phyloP scores from a whole-genome alignment of 37 sponge, comb jelly and placozoan genomes.

The Diacarnus erythraeanus region DNA sequence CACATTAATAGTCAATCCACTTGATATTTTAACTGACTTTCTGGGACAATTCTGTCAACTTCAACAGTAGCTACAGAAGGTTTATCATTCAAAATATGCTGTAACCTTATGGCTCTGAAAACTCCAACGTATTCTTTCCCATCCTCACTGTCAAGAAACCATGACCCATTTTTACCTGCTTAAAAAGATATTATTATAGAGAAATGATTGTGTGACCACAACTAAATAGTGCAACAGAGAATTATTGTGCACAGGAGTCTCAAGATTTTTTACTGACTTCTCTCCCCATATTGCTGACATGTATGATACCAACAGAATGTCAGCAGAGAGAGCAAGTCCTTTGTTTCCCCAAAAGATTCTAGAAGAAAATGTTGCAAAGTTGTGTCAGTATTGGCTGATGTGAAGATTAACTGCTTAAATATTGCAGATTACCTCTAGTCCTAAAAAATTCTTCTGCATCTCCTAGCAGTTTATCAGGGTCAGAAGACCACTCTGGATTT shows the following conservation, averaged over 20 bases:
- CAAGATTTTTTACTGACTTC: too few relatives aligned
- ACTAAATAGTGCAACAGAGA: conserved; percentile 1
- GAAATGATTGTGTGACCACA: background rate
- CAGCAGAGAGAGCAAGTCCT: too few relatives aligned
- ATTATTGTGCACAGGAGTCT: too few relatives aligned
- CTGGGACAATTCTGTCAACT: conserved; percentile 64
- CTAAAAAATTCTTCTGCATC: conserved; percentile 49
- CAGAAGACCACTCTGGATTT: conserved; percentile 42
- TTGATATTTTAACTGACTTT: conserved; percentile 31
- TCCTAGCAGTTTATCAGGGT: conserved; percentile 14
- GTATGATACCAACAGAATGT: too few relatives aligned
- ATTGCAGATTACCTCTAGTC: conserved; percentile 24
- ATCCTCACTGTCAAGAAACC: conserved; percentile 45
- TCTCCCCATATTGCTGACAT: too few relatives aligned
- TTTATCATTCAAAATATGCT: conserved; percentile 62
- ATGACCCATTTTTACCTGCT: conserved; percentile 8
- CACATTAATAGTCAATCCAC: background rate
- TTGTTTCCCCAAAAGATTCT: too few relatives aligned
- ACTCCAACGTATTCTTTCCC: conserved; percentile 26
- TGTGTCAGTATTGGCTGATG: background rate
- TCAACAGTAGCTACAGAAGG: conserved; percentile 48
- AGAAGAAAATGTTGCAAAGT: too few relatives aligned
- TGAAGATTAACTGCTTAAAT: background rate
- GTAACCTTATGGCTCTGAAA: conserved; percentile 45
- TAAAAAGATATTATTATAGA: background rate